Evolutionary conservation across 2,888 invertebrate species (phyloP).

Genomic region (Stictocephala bisonia): DNA sequence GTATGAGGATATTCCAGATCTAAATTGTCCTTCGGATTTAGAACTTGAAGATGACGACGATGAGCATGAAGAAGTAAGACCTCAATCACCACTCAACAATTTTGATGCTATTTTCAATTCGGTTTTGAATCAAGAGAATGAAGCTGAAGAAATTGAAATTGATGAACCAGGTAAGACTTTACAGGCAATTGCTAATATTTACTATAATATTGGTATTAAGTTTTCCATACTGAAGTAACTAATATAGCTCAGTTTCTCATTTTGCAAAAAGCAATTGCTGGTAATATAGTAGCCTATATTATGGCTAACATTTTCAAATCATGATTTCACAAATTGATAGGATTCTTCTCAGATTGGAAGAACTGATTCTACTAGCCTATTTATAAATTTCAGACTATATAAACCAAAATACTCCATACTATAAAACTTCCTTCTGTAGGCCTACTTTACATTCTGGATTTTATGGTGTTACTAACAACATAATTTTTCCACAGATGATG

Average conservation of each 20-base stretch:
- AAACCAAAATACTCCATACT: neutral
- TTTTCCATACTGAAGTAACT: neutral
- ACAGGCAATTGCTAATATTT: conserved; percentile 1
- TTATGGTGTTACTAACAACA: neutral
- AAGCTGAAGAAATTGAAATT: neutral
- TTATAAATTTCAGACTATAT: neutral
- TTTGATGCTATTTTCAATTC: neutral
- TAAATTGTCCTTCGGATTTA: neutral
- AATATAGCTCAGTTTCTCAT: neutral
- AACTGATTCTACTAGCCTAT: conserved; percentile 2
- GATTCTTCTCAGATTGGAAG: neutral
- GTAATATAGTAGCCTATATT: neutral
- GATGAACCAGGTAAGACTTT: conserved; percentile 10
- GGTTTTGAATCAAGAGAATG: conserved; percentile 4
- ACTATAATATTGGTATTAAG: neutral
- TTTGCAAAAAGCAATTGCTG: conserved; percentile 4
- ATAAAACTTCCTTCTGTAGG: neutral
- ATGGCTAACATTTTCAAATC: neutral
- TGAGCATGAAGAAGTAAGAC: neutral
- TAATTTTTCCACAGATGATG: neutral
- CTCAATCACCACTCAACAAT: neutral
- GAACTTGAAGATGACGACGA: too few species aligned
- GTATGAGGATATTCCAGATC: neutral
- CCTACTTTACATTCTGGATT: neutral
- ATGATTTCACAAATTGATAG: conserved; percentile 8